phyloP scores from a whole-genome alignment of 2,113 vertebrate species.

The Hyaena hyaena region DNA sequence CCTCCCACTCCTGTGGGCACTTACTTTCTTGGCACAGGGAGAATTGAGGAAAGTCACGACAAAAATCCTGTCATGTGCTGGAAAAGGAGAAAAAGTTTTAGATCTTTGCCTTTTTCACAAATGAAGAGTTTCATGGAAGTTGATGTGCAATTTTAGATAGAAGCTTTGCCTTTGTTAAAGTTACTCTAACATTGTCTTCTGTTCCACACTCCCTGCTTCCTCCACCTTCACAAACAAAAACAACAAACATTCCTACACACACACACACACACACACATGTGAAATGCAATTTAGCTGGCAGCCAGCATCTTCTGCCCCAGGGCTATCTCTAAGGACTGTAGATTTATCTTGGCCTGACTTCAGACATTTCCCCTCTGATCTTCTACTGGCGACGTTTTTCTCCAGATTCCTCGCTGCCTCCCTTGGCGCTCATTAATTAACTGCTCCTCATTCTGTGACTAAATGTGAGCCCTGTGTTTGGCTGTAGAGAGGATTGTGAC shows the following conservation, averaged over 20 bases:
- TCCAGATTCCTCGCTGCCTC: constrained; percentile 49
- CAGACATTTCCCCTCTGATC: constrained; percentile 35
- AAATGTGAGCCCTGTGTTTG: background rate
- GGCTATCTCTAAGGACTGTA: constrained; percentile 43
- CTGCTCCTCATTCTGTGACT: constrained; percentile 27
- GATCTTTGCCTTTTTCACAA: constrained; percentile 48
- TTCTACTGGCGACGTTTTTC: background rate
- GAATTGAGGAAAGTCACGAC: constrained; percentile 56
- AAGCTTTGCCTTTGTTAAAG: constrained; percentile 10
- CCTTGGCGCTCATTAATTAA: constrained; percentile 64
- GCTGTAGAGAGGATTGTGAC: background rate
- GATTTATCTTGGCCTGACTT: constrained; percentile 60
- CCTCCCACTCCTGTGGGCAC: constrained; percentile 15
- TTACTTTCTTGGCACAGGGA: background rate
- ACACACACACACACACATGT: background rate
- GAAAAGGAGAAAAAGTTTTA: constrained; percentile 55
- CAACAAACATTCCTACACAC: background rate
- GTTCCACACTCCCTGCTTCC: background rate
- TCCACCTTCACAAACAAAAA: constrained; percentile 21
- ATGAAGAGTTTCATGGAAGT: constrained; percentile 18
- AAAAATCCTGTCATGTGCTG: constrained; percentile 56
- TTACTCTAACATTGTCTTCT: background rate
- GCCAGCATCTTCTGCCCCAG: background rate
- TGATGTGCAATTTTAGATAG: constrained; percentile 8
- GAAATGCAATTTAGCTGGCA: background rate